Conservation (phyloP, 1,140 invertebrate genomes). For the Paraescarpia echinospica region DNA sequence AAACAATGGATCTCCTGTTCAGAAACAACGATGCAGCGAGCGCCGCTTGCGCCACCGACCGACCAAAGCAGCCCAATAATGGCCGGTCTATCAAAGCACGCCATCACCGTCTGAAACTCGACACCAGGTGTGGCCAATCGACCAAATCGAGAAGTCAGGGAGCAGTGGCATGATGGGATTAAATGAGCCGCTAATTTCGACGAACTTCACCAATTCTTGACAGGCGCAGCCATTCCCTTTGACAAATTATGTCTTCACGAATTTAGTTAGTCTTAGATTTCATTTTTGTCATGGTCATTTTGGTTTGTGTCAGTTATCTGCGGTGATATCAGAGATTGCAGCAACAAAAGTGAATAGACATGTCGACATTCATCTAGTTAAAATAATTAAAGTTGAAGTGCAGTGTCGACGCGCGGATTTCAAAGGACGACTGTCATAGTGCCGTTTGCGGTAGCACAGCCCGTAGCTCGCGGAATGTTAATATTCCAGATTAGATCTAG, state of each 20-base stretch:
- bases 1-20: background rate
- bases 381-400: background rate
- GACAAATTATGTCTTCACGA: background rate
- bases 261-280: constrained; percentile 2
- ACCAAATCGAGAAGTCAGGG: background rate
- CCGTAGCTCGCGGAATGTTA: background rate
- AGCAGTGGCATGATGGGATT: background rate
- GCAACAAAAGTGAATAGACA: background rate
- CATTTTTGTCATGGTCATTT: background rate
- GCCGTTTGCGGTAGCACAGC: background rate
- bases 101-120: background rate
- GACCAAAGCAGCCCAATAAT: background rate
- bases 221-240: background rate
- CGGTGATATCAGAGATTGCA: background rate
- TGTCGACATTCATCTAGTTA: constrained; percentile 5
- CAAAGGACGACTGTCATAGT: background rate
- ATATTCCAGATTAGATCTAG: background rate
- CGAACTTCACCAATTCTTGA: background rate
- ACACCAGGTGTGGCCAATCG: background rate
- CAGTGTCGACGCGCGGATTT: background rate
- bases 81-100: background rate
- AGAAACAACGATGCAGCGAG: background rate
- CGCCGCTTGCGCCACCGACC: background rate
- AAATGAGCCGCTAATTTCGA: background rate
- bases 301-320: background rate